Evolutionary conservation across 2,888 invertebrate genomes (phyloP).

Genomic region (Leptinotarsa haldemani): DNA sequence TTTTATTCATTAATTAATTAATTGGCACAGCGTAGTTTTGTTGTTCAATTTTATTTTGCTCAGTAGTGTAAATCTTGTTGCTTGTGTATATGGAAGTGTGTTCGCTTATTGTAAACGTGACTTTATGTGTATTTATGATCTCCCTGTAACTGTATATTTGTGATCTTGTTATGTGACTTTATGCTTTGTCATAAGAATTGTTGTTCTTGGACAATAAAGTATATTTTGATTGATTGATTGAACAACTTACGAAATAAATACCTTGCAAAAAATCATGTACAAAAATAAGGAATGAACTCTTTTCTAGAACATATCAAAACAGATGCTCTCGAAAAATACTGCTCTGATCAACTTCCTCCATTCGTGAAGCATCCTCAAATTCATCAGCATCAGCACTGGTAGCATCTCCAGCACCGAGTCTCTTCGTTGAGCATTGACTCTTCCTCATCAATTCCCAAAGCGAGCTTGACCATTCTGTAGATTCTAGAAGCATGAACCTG

Average conservation of each 20-base stretch:
- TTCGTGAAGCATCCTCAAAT: constrained; percentile 93
- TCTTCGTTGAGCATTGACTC: constrained; percentile 81
- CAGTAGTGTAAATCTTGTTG: too few species aligned
- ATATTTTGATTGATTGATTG: too few species aligned
- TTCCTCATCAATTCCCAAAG: constrained; percentile 97
- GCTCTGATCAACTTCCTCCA: constrained; percentile 99
- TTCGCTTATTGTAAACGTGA: too few species aligned
- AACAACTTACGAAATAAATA: constrained; percentile 28
- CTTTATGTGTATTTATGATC: too few species aligned
- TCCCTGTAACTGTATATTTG: too few species aligned
- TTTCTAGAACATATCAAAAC: constrained; percentile 55
- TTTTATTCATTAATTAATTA: too few species aligned
- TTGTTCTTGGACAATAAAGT: too few species aligned
- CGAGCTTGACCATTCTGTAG: constrained; percentile 98
- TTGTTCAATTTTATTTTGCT: too few species aligned
- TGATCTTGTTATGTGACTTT: too few species aligned
- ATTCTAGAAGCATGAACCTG: constrained; percentile 94
- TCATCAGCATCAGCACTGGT: constrained; percentile 85
- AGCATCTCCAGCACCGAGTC: constrained; percentile 78
- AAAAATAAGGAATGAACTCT: constrained; percentile 51
- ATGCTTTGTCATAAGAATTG: too few species aligned
- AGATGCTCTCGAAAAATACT: constrained; percentile 52
- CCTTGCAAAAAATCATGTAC: constrained; percentile 48
- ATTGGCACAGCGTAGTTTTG: too few species aligned
- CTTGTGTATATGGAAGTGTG: too few species aligned